Conservation (phyloP, 2,797 vertebrate species). For the Cyprinodon diabolis region DNA sequence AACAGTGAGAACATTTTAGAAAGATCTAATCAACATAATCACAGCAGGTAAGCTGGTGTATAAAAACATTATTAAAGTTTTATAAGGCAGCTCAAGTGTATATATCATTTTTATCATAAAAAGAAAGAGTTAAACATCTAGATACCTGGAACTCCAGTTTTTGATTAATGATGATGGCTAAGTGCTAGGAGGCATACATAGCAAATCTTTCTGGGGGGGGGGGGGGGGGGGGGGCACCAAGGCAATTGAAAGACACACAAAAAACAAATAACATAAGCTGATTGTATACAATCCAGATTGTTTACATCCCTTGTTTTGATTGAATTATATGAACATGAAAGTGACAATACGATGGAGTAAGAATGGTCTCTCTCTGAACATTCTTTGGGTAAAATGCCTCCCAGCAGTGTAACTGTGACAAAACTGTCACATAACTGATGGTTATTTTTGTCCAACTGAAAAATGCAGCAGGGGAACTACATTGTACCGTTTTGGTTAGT, state of each 20-base stretch:
- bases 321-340: neutral
- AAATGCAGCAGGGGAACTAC: neutral
- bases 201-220: no score
- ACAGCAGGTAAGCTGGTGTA: constrained; percentile 1
- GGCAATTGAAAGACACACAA: constrained; percentile 91
- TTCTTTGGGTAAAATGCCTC: neutral
- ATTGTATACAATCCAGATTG: no score
- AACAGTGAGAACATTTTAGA: constrained; percentile 21
- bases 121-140: neutral
- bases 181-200: constrained; percentile 96
- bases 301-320: neutral
- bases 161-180: constrained; percentile 94
- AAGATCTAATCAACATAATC: constrained; percentile 5
- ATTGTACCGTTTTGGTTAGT: constrained; percentile 92
- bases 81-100: neutral
- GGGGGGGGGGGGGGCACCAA: no score
- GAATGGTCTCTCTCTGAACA: neutral
- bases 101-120: neutral
- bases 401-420: no score
- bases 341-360: neutral
- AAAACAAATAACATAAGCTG: constrained; percentile 39
- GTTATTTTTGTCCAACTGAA: neutral
- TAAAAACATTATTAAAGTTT: constrained; percentile 5
- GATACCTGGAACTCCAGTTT: constrained; percentile 93
- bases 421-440: neutral